A percentile compares a stretch with the other conserved stretches of the same genome.
These are phyloP conservation scores for Ophion costatus DNA, from an alignment of 2,888 invertebrate genomes.

Conservation along the genomic window DNA sequence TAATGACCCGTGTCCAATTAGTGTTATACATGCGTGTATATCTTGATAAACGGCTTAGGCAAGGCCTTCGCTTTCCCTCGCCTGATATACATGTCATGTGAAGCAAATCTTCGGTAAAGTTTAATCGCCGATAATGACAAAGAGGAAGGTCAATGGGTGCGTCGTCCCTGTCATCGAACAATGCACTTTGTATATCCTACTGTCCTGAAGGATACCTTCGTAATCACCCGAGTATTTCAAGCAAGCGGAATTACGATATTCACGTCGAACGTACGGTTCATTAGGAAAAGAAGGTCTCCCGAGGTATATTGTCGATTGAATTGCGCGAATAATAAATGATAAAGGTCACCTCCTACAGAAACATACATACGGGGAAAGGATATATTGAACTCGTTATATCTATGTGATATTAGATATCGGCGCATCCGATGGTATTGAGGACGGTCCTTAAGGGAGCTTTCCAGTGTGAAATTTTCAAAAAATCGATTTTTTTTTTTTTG, in stretches of 20 bases:
- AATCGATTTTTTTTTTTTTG: too few species aligned
- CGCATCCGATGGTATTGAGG: neutral
- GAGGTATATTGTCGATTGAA: neutral
- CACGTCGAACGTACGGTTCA: neutral
- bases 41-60: constrained; percentile 6
- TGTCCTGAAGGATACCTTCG: constrained; percentile 16
- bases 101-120: constrained; percentile 35
- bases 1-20: constrained; percentile 18
- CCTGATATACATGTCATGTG: constrained; percentile 3
- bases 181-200: neutral
- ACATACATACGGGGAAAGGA: neutral
- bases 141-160: neutral
- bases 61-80: constrained; percentile 2
- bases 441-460: neutral
- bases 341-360: neutral
- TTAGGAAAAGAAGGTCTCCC: constrained; percentile 3
- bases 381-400: neutral
- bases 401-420: neutral
- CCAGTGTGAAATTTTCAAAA: too few species aligned
- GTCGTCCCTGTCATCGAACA: neutral
- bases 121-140: constrained; percentile 14
- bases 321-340: neutral
- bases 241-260: neutral
- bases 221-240: neutral
- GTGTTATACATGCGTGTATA: constrained; percentile 7